A percentile compares a stretch with the other conserved stretches of the same genome.
phyloP scores from a whole-genome alignment of 1,140 invertebrate species.

The Gryon sp. region DNA sequence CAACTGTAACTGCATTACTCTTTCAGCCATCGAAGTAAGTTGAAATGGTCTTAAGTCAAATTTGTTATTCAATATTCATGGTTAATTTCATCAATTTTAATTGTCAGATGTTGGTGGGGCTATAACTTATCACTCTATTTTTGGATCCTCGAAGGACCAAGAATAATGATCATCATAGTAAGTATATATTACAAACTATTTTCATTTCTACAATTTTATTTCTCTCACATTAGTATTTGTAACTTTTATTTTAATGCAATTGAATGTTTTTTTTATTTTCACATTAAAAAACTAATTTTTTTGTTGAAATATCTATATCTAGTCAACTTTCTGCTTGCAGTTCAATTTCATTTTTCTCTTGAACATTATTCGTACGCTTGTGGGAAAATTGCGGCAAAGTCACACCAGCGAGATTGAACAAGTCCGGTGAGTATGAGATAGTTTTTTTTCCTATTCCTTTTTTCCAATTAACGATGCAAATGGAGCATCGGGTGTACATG shows the following conservation, averaged over 20 bases:
- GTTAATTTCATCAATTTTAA: conserved; percentile 29
- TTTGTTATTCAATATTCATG: conserved; percentile 80
- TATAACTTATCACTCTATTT: conserved; percentile 90
- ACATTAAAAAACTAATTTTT: too few relatives aligned
- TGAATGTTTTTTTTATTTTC: too few relatives aligned
- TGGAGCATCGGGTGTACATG: neutral
- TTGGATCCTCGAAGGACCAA: conserved; percentile 93
- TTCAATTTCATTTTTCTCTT: conserved; percentile 91
- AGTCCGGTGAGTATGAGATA: conserved; percentile 82
- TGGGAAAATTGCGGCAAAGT: conserved; percentile 89
- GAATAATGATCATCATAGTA: conserved; percentile 88
- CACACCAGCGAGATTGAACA: conserved; percentile 89
- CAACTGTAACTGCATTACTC: conserved; percentile 82
- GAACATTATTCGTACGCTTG: conserved; percentile 91
- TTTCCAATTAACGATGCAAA: conserved; percentile 22
- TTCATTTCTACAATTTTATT: too few relatives aligned
- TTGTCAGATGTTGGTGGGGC: conserved; percentile 88
- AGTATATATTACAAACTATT: conserved; percentile 70
- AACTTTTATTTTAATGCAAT: too few relatives aligned
- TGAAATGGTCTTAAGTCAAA: conserved; percentile 69
- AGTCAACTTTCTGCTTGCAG: conserved; percentile 80
- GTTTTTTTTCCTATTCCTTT: conserved; percentile 27
- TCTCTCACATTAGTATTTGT: too few relatives aligned
- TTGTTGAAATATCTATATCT: too few relatives aligned
- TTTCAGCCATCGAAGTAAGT: conserved; percentile 79